A percentile compares a stretch with the other conserved stretches of the same genome.
phyloP scores from a whole-genome alignment of 2,113 vertebrate genomes.

The Cariama cristata region DNA sequence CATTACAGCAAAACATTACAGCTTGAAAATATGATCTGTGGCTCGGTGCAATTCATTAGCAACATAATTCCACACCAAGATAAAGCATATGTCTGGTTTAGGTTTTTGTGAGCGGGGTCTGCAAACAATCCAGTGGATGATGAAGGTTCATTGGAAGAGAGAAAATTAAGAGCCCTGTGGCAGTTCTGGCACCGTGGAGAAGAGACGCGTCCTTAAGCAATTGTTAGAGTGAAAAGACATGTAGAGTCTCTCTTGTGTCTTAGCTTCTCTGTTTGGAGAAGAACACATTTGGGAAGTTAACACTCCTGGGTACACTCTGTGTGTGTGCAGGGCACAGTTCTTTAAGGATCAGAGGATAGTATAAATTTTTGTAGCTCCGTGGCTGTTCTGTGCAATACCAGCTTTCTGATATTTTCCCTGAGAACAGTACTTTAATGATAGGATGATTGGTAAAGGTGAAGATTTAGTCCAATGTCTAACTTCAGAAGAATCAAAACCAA shows the following conservation, averaged over 20 bases:
- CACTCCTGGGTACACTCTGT: neutral
- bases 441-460: neutral
- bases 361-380: neutral
- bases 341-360: neutral
- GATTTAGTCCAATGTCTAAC: neutral
- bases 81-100: neutral
- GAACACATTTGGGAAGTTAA: neutral
- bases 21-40: neutral
- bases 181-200: neutral
- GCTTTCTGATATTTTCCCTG: neutral
- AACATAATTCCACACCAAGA: neutral
- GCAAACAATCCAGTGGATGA: neutral
- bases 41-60: neutral
- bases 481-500: neutral
- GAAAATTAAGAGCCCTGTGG: neutral
- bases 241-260: neutral
- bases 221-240: neutral
- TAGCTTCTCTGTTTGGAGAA: neutral
- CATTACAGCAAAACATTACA: neutral
- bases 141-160: neutral
- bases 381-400: neutral
- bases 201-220: neutral
- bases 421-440: neutral
- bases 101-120: neutral
- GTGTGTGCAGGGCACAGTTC: neutral